phyloP scores from a whole-genome alignment of 2,797 vertebrate genomes.

The Lepidocolaptes lacrymiger region DNA sequence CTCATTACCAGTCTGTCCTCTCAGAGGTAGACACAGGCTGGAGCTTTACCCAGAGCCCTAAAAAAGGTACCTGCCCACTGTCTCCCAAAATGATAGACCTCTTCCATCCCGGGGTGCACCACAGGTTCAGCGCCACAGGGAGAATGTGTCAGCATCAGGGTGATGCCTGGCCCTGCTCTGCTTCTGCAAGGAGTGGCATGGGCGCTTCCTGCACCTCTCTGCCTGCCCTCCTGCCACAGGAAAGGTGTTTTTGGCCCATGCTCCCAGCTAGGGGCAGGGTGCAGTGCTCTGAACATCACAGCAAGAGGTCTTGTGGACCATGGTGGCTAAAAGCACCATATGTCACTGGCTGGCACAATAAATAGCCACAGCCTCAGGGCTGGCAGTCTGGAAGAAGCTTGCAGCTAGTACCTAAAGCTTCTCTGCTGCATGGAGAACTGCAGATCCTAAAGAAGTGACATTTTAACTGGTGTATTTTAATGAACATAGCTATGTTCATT shows the following conservation, averaged over 20 bases:
- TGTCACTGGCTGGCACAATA: neutral
- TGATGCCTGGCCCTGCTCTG: neutral
- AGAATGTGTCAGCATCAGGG: fast-evolving
- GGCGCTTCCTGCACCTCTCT: neutral
- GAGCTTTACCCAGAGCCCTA: neutral
- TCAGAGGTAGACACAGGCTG: neutral
- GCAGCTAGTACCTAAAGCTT: neutral
- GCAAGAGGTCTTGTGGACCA: neutral
- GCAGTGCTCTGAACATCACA: fast-evolving
- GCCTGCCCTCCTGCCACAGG: fast-evolving
- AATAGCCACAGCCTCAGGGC: neutral
- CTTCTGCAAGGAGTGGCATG: fast-evolving
- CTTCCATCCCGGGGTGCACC: fast-evolving
- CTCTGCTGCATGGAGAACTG: neutral
- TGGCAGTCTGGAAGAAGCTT: neutral
- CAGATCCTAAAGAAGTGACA: neutral
- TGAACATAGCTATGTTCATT: neutral
- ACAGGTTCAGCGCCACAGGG: neutral
- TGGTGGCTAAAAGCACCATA: neutral
- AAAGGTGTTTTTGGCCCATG: neutral
- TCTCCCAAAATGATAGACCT: neutral
- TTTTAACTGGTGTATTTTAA: neutral
- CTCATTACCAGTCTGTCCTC: neutral
- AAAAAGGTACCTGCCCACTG: fast-evolving
- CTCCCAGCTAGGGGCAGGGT: neutral